Percentiles rank a stretch among this genome's conserved stretches.
phyloP scores from a whole-genome alignment of 2,113 vertebrate genomes.

The Brevimyrus niger region DNA sequence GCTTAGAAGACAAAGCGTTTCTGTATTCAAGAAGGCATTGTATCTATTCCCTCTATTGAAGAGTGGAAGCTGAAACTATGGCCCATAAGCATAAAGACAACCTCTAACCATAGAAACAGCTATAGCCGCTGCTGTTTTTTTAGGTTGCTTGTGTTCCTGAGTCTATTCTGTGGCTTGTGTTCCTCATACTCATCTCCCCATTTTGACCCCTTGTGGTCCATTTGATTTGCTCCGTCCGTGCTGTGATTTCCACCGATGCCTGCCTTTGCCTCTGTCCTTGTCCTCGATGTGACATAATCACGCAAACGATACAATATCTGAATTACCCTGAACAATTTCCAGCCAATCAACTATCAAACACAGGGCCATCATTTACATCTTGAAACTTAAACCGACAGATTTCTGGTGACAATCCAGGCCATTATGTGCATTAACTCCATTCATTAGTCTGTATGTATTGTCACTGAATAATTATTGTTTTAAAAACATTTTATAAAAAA shows the following conservation, averaged over 20 bases:
- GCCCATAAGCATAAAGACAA: conserved; percentile 26
- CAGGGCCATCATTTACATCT: not conserved
- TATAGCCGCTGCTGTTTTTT: not conserved
- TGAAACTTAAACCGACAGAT: not conserved
- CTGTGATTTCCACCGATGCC: no score
- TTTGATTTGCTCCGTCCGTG: no score
- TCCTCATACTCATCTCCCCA: no score
- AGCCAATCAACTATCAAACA: no score
- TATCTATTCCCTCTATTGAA: not conserved
- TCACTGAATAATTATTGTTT: not conserved
- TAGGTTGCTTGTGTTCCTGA: no score
- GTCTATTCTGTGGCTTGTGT: no score
- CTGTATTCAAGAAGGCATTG: not conserved
- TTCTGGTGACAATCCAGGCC: not conserved
- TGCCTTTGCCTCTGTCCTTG: no score
- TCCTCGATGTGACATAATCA: no score
- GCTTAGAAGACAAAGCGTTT: not conserved
- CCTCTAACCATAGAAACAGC: conserved; percentile 25
- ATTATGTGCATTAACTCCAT: not conserved
- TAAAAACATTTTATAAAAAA: no score
- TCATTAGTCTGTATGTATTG: not conserved
- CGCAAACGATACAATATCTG: no score
- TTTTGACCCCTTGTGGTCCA: no score
- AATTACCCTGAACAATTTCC: no score
- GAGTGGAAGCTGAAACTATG: conserved; percentile 29